Evolutionary conservation across 2,113 vertebrate genomes (phyloP), one percentile per base, ranked within the genome.

Genomic region (Indicator maculatus): DNA sequence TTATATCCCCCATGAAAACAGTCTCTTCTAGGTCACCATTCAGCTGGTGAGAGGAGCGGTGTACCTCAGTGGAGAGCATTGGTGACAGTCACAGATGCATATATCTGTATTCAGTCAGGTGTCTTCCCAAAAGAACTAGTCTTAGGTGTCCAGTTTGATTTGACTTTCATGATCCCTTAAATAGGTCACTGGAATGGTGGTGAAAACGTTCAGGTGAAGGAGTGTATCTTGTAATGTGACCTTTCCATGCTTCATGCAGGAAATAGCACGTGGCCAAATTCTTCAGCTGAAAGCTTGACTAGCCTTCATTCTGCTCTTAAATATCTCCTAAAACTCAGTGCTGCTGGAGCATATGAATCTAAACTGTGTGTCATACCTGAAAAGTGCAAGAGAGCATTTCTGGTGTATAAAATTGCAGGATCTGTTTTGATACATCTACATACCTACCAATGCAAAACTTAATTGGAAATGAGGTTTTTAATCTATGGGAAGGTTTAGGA

Each of bases 181-280:
- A 33, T 13, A 39, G 28, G 26, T 91, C 58, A 47, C 17, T 65
- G 44, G 27, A 72, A 69, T 26, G 28, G 20, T 50, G 63, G 61
- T 58, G 38, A 53, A 81, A 74, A 33, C 47, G 38, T 26, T 69
- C 20, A 28, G 27, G 45, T 41, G 47, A 79, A 66, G 17, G 44
- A 82, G 15, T 55, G 52, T 47, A 39, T 74, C 52, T 87, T 82
- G 73, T 33, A 56, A 52, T 5, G 5, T 81, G 41, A 41, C 17
- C 8, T 12, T 16, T 58, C n/a, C 0, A 0, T 79, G 60, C 82
- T 83, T 58, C 9, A 18, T 11, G 59, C 50, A 52, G 30, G 55
- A 83, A 44, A 30, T 72, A 67, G 31, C 33, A 47, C 39, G 9
- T n/a, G 74, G 52, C 4, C 2, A 75, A 44, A 56, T 24, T 83